These are phyloP conservation scores for Caenorhabditis afra DNA, from an alignment of 2,888 invertebrate species.

Conservation along the genomic window DNA sequence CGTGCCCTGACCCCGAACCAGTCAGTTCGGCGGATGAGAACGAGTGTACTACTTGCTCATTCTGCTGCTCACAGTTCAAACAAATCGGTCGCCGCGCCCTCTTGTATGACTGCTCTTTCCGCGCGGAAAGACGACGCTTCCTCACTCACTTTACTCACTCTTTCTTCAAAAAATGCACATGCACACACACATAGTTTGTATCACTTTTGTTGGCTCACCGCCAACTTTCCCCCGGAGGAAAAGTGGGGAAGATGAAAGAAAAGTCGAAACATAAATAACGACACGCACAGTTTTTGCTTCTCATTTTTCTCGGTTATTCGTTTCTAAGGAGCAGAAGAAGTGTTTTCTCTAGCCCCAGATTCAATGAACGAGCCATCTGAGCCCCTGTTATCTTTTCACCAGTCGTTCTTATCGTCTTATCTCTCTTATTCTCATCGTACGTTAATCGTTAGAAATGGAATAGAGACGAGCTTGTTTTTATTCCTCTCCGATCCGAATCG, in stretches of 20 bases:
- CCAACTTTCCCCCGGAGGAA: constrained; percentile 30
- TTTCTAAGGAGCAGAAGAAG: not conserved
- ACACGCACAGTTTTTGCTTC: constrained; percentile 24
- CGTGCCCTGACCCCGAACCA: constrained; percentile 13
- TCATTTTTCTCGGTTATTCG: not conserved
- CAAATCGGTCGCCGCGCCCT: constrained; percentile 35
- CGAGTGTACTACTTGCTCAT: constrained; percentile 28
- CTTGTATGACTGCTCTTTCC: constrained; percentile 50
- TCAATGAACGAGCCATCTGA: no score
- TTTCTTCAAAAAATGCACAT: constrained; percentile 21
- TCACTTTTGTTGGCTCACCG: constrained; percentile 54
- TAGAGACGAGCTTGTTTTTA: no score
- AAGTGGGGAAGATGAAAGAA: constrained; percentile 29
- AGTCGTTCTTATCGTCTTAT: no score
- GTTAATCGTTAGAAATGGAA: no score
- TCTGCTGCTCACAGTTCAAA: constrained; percentile 3
- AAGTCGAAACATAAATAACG: constrained; percentile 54
- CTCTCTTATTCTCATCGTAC: no score
- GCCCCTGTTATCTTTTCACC: no score
- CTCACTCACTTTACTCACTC: constrained; percentile 33
- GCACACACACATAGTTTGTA: constrained; percentile 46
- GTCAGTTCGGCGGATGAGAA: constrained; percentile 1
- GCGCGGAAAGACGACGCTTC: constrained; percentile 38
- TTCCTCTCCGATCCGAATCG: no score
- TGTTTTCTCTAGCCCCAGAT: not conserved